Conservation (phyloP, 1,140 invertebrate species). For the Oedothorax gibbosus region DNA sequence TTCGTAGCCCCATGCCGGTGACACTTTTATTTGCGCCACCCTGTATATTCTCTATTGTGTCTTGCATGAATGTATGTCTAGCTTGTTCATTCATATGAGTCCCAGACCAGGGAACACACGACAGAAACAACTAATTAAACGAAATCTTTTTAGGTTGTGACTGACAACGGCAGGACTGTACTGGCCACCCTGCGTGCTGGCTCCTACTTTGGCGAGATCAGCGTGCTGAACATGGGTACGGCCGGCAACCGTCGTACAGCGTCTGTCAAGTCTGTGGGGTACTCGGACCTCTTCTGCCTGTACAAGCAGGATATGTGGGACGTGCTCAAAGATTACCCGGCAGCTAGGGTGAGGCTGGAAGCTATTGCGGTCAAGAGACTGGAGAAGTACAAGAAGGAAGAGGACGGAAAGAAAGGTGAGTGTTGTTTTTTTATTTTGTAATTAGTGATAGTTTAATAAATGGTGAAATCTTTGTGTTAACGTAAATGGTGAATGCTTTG, state of each 20-base stretch:
- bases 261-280: slow-evolving; percentile 95
- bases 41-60: too few relatives aligned
- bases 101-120: too few relatives aligned
- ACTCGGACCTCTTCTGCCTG: slow-evolving; percentile 97
- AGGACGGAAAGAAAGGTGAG: slow-evolving; percentile 80
- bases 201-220: slow-evolving; percentile 99
- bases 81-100: too few relatives aligned
- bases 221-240: slow-evolving; percentile 99
- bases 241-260: slow-evolving; percentile 97
- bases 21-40: too few relatives aligned
- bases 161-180: slow-evolving; percentile 96
- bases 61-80: too few relatives aligned
- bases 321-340: slow-evolving; percentile 97
- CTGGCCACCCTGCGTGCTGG: slow-evolving; percentile 95
- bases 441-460: too few relatives aligned
- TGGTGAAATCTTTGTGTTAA: too few relatives aligned
- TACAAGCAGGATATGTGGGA: slow-evolving; percentile 99
- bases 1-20: too few relatives aligned
- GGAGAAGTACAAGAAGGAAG: slow-evolving; percentile 94
- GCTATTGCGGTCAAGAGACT: slow-evolving; percentile 96
- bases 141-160: slow-evolving; percentile 77
- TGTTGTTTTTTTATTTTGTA: not conserved
- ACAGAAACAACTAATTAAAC: too few relatives aligned
- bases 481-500: too few relatives aligned
- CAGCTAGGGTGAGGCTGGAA: slow-evolving; percentile 94